Base-by-base conservation (phyloP, 2,888 invertebrate genomes). In the Cheilosia impressa region DNA sequence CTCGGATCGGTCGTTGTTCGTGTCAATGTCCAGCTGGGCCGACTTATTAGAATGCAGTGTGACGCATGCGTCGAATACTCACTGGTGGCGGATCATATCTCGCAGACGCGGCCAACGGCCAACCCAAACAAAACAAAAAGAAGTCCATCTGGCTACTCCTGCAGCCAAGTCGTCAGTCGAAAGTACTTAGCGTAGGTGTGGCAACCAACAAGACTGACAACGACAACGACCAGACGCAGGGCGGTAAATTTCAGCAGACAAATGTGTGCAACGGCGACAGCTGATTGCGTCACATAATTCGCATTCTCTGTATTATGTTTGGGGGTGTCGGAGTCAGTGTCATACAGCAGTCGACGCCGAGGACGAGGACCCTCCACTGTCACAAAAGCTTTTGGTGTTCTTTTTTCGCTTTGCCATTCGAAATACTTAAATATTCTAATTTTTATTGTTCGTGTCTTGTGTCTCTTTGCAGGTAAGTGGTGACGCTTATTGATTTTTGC, bases 401-500 rank as follows among this genome's bases (percentile, higher is more conserved):
- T n/a, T 10, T 7, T 7, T 31, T 17, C 24, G 5, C 7, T 17
- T 53, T 53, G 19, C 15, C 15, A 53, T 45, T 27, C 6, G 27
- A 53, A 68, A 53, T 53, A 31, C 47, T 69, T 69, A 57, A 57
- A 69, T 57, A 60, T 72, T 72, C 43, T 27, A 4, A 31, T 57
- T 57, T 19, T 57, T 19, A 4, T 43, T 22, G 38, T 38, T 52
- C 41, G 24, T 71, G n/a, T 62, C 24, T 52, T 53, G 31, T 31
- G 38, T 43, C 53, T 69, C 55, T 38, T 76, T 72, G 10, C 76
- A 85, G 84, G 75, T 85, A 76, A 80, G 69, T 71, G 75, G 69
- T 57, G 84, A 63, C 57, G 60, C 63, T 71, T 77, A 81, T 85
- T 81, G 85, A 81, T 76, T 85, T 85, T 85, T 68, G 22, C 69